Conservation (phyloP, 2,113 vertebrate genomes). For the Anguilla japonica region DNA sequence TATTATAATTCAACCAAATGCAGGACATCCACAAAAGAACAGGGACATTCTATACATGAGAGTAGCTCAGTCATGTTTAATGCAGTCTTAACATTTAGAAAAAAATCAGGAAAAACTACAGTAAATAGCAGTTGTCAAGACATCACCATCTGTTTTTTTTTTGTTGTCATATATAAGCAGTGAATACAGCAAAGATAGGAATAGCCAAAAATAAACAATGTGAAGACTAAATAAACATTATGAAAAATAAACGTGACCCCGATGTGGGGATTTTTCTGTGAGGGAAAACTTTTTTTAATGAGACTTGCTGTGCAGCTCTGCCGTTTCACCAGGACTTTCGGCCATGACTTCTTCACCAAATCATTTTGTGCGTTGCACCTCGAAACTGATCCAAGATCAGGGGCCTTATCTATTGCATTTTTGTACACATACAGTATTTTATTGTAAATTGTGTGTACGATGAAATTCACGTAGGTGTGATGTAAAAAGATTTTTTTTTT, state of each 20-base stretch:
- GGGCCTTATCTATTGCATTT: too few relatives aligned
- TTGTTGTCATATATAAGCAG: conserved; percentile 60
- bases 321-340: background rate
- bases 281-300: conserved; percentile 7
- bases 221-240: conserved; percentile 14
- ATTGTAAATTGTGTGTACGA: too few relatives aligned
- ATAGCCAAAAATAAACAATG: conserved; percentile 26
- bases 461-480: too few relatives aligned
- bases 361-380: too few relatives aligned
- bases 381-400: too few relatives aligned
- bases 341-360: too few relatives aligned
- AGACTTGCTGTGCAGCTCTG: too few relatives aligned
- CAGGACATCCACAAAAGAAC: background rate
- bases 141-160: conserved; percentile 56
- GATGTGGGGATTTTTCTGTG: too few relatives aligned
- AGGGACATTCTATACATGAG: background rate
- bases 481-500: too few relatives aligned
- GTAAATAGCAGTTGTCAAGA: conserved; percentile 57
- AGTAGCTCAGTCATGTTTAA: conserved; percentile 1
- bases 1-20: background rate
- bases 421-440: too few relatives aligned
- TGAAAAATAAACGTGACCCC: too few relatives aligned
- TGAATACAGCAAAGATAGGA: conserved; percentile 47
- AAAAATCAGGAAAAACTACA: conserved; percentile 42
- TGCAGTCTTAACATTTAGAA: conserved; percentile 13